Conservation (phyloP, 2,888 invertebrate genomes). For the Sphaerophoria taeniata region DNA sequence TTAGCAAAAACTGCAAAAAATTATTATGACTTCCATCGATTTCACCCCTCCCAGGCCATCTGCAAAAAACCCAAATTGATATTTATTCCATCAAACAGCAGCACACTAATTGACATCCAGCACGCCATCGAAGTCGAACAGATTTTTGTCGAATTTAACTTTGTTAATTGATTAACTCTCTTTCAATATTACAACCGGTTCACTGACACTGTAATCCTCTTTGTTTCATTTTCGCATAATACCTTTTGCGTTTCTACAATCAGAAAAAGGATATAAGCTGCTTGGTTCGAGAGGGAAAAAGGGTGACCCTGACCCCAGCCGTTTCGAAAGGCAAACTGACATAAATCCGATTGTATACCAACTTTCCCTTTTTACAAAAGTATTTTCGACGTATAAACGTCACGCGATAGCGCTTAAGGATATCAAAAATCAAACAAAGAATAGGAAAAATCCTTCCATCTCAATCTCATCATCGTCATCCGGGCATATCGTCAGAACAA, state of each 20-base stretch:
- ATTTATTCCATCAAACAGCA: slow-evolving; percentile 1
- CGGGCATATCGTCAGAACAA: neutral
- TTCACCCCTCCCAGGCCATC: neutral
- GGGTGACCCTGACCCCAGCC: neutral
- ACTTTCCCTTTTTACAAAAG: slow-evolving; percentile 10
- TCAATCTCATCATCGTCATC: neutral
- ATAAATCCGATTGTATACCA: slow-evolving; percentile 42
- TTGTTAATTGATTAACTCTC: slow-evolving; percentile 60
- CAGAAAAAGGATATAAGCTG: neutral
- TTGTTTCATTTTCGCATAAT: neutral
- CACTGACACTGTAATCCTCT: slow-evolving; percentile 27
- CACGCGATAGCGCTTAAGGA: slow-evolving; percentile 57
- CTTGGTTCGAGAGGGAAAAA: neutral
- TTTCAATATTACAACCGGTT: slow-evolving; percentile 8
- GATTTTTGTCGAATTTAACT: slow-evolving; percentile 50
- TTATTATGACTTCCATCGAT: neutral
- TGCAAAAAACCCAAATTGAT: neutral
- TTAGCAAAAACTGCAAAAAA: neutral
- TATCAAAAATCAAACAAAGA: slow-evolving; percentile 15
- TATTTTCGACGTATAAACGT: slow-evolving; percentile 8
- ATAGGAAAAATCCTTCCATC: slow-evolving; percentile 2
- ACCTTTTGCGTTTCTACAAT: neutral
- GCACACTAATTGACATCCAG: slow-evolving; percentile 57
- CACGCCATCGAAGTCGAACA: slow-evolving; percentile 46
- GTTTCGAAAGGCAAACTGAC: slow-evolving; percentile 25